Evolutionary conservation across 2,888 invertebrate species (phyloP).

Genomic region (Megamerina dolium): DNA sequence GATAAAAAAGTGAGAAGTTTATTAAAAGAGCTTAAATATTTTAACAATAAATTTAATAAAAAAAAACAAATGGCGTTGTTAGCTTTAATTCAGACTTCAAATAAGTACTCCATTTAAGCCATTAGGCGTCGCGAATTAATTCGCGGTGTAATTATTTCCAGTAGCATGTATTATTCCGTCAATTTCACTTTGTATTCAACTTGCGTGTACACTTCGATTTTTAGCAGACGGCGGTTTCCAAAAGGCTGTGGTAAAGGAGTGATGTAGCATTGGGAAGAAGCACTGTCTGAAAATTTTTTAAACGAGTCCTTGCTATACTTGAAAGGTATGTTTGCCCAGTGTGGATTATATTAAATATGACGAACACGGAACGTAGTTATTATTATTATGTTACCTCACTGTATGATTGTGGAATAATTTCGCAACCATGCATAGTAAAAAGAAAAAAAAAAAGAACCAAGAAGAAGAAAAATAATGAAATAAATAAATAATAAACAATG

Average conservation of each 20-base stretch:
- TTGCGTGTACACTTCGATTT: slow-evolving; percentile 5
- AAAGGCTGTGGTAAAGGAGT: slow-evolving; percentile 1
- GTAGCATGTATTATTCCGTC: too few relatives aligned
- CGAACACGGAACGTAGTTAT: slow-evolving; percentile 4
- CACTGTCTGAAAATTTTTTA: slow-evolving; percentile 4
- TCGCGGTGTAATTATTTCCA: too few relatives aligned
- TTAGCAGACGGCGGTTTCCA: slow-evolving; percentile 5
- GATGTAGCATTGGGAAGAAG: slow-evolving; percentile 4
- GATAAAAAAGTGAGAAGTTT: neutral
- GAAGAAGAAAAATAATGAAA: too few relatives aligned
- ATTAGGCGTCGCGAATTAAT: neutral
- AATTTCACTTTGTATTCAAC: slow-evolving; percentile 1
- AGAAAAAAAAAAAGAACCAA: too few relatives aligned
- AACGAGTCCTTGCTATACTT: neutral
- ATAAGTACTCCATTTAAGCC: neutral
- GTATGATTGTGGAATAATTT: too few relatives aligned
- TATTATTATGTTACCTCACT: too few relatives aligned
- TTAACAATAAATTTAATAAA: too few relatives aligned
- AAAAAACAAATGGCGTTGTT: slow-evolving; percentile 1
- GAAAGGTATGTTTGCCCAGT: slow-evolving; percentile 5
- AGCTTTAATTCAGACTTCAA: neutral
- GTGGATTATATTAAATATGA: slow-evolving; percentile 2
- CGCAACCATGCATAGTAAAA: too few relatives aligned
- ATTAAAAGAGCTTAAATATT: neutral
- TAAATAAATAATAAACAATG: too few relatives aligned